Evolutionary conservation across 1,140 invertebrate species (phyloP).

Genomic region (Pararge aegeria): DNA sequence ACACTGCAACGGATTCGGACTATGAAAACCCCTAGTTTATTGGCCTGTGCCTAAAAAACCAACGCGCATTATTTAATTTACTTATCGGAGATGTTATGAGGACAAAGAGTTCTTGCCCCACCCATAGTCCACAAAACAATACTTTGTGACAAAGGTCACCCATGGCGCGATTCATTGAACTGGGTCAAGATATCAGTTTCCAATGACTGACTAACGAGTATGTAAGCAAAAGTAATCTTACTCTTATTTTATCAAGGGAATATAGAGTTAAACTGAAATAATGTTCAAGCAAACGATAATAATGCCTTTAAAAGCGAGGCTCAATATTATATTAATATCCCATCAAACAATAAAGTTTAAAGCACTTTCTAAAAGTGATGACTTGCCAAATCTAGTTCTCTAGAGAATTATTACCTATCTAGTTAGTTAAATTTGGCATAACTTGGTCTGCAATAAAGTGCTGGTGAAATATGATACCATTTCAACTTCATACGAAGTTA

Average conservation of each 20-base stretch:
- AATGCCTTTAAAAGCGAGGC: too few relatives aligned
- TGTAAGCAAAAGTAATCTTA: neutral
- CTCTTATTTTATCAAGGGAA: neutral
- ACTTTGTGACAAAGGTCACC: neutral
- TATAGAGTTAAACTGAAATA: neutral
- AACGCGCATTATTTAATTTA: neutral
- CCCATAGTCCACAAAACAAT: neutral
- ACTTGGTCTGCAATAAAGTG: slow-evolving; percentile 3
- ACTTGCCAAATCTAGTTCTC: neutral
- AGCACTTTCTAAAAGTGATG: neutral
- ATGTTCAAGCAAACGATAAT: too few relatives aligned
- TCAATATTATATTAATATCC: too few relatives aligned
- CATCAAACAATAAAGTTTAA: neutral
- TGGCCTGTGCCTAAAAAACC: too few relatives aligned
- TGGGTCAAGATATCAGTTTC: slow-evolving; percentile 7
- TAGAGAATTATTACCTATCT: slow-evolving; percentile 7
- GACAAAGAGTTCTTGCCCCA: neutral
- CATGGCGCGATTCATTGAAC: neutral
- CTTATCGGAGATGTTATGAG: neutral
- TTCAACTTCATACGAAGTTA: slow-evolving; percentile 12
- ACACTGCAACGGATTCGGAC: too few relatives aligned
- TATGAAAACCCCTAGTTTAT: too few relatives aligned
- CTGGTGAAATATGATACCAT: neutral
- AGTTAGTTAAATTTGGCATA: neutral
- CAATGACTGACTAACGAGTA: neutral